Evolutionary conservation across 1,140 invertebrate genomes (phyloP).

Genomic region (Cotesia glomerata): DNA sequence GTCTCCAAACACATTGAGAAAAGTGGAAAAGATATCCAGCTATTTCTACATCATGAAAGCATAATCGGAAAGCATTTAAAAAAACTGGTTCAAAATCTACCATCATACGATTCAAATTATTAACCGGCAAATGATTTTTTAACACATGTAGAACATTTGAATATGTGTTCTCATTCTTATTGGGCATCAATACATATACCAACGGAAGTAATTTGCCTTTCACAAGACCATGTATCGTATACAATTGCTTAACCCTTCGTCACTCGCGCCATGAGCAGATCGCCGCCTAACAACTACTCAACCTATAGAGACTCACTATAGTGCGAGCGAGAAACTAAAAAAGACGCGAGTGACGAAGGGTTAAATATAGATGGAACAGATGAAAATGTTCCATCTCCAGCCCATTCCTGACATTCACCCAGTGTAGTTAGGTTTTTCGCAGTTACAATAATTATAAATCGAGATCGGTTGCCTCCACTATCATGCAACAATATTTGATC

Average conservation of each 20-base stretch:
- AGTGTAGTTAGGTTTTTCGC: background rate
- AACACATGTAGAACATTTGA: background rate
- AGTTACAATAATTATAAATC: too few species aligned
- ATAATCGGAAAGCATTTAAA: background rate
- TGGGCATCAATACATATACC: background rate
- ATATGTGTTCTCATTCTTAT: background rate
- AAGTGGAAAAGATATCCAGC: constrained; percentile 14
- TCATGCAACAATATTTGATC: background rate
- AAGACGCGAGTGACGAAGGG: too few species aligned
- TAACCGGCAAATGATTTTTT: background rate
- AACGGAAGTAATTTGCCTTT: constrained; percentile 3
- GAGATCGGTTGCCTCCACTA: background rate
- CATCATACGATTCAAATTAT: background rate
- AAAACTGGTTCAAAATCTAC: constrained; percentile 16
- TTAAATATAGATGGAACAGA: constrained; percentile 17
- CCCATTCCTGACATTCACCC: background rate
- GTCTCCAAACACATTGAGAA: constrained; percentile 6
- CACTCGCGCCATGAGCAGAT: too few species aligned
- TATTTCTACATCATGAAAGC: background rate
- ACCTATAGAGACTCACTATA: too few species aligned
- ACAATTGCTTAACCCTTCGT: constrained; percentile 2
- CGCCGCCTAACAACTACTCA: too few species aligned
- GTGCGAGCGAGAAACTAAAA: too few species aligned
- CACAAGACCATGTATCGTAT: background rate
- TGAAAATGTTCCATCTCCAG: constrained; percentile 13